Conservation (phyloP, 2,113 vertebrate genomes). For the Alexandromys fortis region DNA sequence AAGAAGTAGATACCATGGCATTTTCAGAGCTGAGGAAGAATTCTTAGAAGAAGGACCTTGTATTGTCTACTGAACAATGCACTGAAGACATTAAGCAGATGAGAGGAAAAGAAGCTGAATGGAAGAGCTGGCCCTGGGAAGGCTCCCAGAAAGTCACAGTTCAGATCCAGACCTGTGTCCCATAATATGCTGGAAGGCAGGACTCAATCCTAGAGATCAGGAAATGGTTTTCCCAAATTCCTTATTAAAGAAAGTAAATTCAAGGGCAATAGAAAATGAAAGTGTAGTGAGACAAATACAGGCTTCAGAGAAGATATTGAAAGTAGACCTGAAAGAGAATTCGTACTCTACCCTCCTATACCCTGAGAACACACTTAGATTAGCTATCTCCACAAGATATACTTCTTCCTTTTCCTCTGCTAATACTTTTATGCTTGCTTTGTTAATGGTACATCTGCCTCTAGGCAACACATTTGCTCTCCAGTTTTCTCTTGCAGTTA, state of each 20-base stretch:
- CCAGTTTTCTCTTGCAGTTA: background rate
- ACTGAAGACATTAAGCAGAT: rapidly evolving
- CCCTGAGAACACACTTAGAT: no score
- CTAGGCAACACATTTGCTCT: background rate
- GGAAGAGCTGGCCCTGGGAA: background rate
- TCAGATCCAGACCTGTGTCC: rapidly evolving
- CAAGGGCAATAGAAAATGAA: background rate
- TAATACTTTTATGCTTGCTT: background rate
- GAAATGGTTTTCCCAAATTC: background rate
- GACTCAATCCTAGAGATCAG: no score
- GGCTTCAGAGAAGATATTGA: background rate
- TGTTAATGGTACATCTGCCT: background rate
- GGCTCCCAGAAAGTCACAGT: background rate
- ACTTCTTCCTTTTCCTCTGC: background rate
- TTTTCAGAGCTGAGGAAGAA: background rate
- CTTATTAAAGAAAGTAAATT: background rate
- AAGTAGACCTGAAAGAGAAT: background rate
- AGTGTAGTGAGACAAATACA: background rate
- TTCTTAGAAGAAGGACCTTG: background rate
- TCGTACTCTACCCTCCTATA: background rate
- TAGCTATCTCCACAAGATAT: background rate
- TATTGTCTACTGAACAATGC: background rate
- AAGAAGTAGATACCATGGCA: rapidly evolving
- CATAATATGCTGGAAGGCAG: background rate
- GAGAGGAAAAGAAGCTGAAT: rapidly evolving